Conservation (phyloP, 2,797 vertebrate genomes). For the Syngnathus acus region DNA sequence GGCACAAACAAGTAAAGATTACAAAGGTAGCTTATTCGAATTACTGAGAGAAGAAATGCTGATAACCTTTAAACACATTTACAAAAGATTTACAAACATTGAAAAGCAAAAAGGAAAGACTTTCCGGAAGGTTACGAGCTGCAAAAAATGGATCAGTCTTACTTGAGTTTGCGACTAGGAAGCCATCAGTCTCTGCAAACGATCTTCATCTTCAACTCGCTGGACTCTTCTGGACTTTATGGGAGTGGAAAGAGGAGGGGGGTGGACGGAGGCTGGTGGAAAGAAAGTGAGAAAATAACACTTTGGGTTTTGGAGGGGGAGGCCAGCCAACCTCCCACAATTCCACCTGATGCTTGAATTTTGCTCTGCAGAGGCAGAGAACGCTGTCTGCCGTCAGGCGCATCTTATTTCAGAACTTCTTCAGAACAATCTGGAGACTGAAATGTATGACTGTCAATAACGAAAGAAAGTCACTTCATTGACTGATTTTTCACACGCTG, state of each 20-base stretch:
- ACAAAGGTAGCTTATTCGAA: too few relatives aligned
- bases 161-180: slow-evolving; percentile 41
- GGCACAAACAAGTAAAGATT: too few relatives aligned
- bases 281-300: slow-evolving; percentile 66
- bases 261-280: slow-evolving; percentile 49
- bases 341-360: slow-evolving; percentile 88
- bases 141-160: slow-evolving; percentile 37
- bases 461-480: too few relatives aligned
- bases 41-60: too few relatives aligned
- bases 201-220: slow-evolving; percentile 47
- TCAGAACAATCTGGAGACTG: too few relatives aligned
- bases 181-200: slow-evolving; percentile 44
- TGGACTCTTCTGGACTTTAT: slow-evolving; percentile 20
- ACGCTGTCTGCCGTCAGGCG: background rate
- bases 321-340: slow-evolving; percentile 78
- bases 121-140: too few relatives aligned
- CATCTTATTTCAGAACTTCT: too few relatives aligned
- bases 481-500: background rate
- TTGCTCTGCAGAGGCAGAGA: slow-evolving; percentile 64
- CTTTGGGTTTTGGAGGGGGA: slow-evolving; percentile 73
- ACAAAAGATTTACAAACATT: too few relatives aligned
- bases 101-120: too few relatives aligned
- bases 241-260: slow-evolving; percentile 21
- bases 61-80: too few relatives aligned
- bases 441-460: too few relatives aligned